Evolutionary conservation across 2,797 vertebrate genomes (phyloP), one percentile per base, ranked within the genome.

Genomic region (Phalloptychus januarius): DNA sequence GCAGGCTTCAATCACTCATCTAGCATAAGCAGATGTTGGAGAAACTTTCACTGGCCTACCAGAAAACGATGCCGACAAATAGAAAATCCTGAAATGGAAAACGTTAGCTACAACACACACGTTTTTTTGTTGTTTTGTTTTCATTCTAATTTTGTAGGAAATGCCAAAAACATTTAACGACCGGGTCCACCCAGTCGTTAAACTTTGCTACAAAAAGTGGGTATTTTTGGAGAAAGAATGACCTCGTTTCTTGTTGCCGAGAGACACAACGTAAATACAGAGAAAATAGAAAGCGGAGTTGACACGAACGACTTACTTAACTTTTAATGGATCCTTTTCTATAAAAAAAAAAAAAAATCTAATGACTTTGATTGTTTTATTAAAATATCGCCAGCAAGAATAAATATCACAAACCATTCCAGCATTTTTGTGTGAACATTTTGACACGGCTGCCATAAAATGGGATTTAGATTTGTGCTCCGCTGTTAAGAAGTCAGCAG

Each of bases 1-100:
- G 31, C 58, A 65, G 42, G 75, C 78, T 88, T 25, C 86, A 45
- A n/a, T 46, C 36, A 25, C 33, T 77, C 28, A 33, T 16, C 71
- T 45, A 52, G 20, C 48, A 25, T 20, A 52, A 25, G 48, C 48
- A 52, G 48, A 23, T 52, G 48, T 10, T 52, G 48, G 20, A 7
- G 15, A 63, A 63, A 10, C 58, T 58, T 58, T 58, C 56, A 12
- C 52, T 54, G 18, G n/a, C 31, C 58, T 18, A 6, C 31, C 3
- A 61, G n/a, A 58, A 58, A 13, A 58, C n/a, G n/a, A 58, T 31
- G n/a, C 56, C 15, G 16, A 63, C 3, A 11, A 40, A 38, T 36
- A 16, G 20, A 36, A 10, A 5, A 20, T 12, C 33, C 38, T 38
- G 7, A 23, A 38, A 25, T 38, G 33, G 31, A 65, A 65, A 38